These are phyloP conservation scores for Drosophila heteroneura DNA, from an alignment of 2,888 invertebrate species.

Conservation along the genomic window DNA sequence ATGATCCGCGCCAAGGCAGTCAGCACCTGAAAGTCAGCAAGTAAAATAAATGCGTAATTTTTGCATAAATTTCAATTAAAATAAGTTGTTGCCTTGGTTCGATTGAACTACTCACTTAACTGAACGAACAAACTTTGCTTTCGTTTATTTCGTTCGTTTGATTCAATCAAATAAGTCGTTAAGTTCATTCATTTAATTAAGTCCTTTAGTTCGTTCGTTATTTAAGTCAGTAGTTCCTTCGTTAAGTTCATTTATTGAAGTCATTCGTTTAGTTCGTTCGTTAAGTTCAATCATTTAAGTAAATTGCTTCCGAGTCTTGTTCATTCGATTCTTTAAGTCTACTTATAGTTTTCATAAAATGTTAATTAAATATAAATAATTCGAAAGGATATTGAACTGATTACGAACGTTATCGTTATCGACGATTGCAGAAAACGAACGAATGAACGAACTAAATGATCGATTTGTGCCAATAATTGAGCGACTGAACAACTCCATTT, in stretches of 20 bases:
- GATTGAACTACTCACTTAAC: neutral
- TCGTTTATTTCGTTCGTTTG: neutral
- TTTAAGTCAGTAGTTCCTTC: neutral
- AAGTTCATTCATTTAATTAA: neutral
- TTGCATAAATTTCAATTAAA: neutral
- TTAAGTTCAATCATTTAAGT: neutral
- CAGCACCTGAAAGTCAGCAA: conserved; percentile 86
- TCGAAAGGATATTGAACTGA: neutral
- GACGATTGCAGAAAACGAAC: neutral
- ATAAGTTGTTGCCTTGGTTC: neutral
- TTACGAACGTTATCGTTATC: neutral
- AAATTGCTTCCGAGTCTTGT: neutral
- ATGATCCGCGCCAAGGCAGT: conserved; percentile 91
- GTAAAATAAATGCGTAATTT: neutral
- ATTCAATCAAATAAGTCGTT: neutral
- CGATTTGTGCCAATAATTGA: neutral
- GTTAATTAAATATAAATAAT: neutral
- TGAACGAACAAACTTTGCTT: neutral
- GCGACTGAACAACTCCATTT: neutral
- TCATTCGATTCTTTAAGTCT: neutral
- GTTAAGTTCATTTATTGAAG: neutral
- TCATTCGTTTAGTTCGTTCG: neutral
- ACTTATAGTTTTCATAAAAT: neutral
- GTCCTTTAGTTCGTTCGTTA: neutral
- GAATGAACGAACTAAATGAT: neutral